Percentiles rank a stretch among this genome's conserved stretches.
Evolutionary conservation across 2,888 invertebrate genomes (phyloP).

Genomic region (Pammene fasciana): DNA sequence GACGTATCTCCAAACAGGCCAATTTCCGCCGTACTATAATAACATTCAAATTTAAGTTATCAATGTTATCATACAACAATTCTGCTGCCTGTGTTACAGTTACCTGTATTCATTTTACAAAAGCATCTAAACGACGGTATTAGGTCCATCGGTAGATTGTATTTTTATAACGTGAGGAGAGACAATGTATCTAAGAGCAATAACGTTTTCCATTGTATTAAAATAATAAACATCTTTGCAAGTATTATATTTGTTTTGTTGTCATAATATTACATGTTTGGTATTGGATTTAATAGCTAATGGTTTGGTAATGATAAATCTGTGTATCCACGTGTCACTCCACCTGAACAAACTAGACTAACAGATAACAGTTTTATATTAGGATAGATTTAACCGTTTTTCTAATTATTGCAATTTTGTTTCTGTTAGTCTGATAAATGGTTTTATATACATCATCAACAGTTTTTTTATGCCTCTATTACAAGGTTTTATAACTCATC

Average conservation of each 20-base stretch:
- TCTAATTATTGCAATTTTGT: no score
- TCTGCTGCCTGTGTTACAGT: no score
- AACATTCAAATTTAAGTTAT: no score
- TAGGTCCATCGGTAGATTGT: background rate
- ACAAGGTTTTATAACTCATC: background rate
- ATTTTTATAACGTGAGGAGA: slow-evolving; percentile 7
- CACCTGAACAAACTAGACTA: background rate
- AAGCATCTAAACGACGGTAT: no score
- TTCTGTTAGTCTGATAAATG: background rate
- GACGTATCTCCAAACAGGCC: no score
- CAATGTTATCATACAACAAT: no score
- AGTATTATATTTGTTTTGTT: slow-evolving; percentile 27
- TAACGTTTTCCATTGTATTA: slow-evolving; percentile 14
- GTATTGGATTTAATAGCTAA: slow-evolving; percentile 13
- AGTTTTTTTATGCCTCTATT: no score
- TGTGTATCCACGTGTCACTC: slow-evolving; percentile 3
- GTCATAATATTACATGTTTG: slow-evolving; percentile 21
- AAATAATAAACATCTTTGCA: slow-evolving; percentile 28
- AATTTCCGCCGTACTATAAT: no score
- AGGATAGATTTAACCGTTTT: no score
- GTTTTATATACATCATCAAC: background rate
- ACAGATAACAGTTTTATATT: no score
- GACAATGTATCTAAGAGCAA: background rate
- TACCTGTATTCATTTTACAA: no score
- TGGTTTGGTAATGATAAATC: slow-evolving; percentile 3